These are phyloP conservation scores for Uloborus plumipes DNA, from an alignment of 2,888 invertebrate species.

Conservation along the genomic window DNA sequence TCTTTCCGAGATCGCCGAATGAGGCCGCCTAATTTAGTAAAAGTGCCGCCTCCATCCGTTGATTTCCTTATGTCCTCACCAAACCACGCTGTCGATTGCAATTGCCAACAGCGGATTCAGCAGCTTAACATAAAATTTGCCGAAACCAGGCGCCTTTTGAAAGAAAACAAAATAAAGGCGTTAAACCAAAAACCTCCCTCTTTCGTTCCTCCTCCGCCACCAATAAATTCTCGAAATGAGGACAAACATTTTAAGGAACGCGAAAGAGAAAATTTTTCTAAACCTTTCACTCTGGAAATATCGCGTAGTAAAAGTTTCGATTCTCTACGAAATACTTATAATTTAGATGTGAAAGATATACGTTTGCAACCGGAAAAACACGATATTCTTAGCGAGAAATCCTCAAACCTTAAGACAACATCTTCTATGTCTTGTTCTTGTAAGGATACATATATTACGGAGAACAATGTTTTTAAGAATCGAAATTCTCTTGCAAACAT, in stretches of 20 bases:
- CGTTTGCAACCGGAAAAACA: too few species aligned
- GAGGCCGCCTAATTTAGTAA: too few species aligned
- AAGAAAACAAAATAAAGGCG: constrained; percentile 30
- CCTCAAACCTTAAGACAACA: too few species aligned
- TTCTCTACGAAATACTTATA: background rate
- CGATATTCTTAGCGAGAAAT: background rate
- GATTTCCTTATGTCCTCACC: constrained; percentile 6
- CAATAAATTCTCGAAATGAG: background rate
- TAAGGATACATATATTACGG: background rate
- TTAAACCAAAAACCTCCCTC: constrained; percentile 37
- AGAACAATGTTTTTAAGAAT: too few species aligned
- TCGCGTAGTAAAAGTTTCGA: background rate
- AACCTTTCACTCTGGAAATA: background rate
- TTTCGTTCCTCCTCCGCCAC: constrained; percentile 37
- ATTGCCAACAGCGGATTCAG: constrained; percentile 28
- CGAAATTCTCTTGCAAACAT: background rate
- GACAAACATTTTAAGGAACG: background rate
- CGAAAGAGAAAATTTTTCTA: background rate
- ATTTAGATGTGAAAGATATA: background rate
- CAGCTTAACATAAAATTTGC: constrained; percentile 27
- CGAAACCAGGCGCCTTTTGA: constrained; percentile 21
- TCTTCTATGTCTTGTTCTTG: background rate
- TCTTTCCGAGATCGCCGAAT: background rate
- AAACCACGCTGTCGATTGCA: constrained; percentile 16
- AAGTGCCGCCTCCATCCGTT: background rate